Conservation (phyloP, 1,140 invertebrate species). For the Chrysomallon squamiferum region DNA sequence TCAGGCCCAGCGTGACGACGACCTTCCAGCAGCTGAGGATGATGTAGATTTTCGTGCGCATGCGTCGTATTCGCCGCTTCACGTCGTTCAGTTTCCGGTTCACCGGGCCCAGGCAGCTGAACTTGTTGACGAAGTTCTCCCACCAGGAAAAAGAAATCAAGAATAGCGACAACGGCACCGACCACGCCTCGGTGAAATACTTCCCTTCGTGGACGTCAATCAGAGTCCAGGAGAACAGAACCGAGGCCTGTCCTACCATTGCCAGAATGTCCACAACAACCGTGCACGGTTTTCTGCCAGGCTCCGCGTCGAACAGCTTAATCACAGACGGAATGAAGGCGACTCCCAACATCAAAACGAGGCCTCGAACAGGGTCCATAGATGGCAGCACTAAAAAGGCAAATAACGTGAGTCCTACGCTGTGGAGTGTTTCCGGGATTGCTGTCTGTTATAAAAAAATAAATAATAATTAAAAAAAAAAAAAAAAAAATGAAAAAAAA, state of each 20-base stretch:
- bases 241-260: constrained; percentile 41
- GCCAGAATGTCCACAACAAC: constrained; percentile 42
- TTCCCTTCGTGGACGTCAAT: constrained; percentile 17
- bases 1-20: constrained; percentile 41
- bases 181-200: constrained; percentile 30
- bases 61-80: constrained; percentile 46
- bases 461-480: not conserved
- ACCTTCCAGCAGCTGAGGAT: constrained; percentile 57
- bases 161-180: constrained; percentile 49
- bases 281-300: constrained; percentile 30
- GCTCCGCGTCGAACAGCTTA: constrained; percentile 48
- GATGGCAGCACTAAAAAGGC: constrained; percentile 54
- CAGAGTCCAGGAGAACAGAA: constrained; percentile 46
- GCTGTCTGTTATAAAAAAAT: constrained; percentile 35
- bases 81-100: constrained; percentile 39
- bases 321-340: constrained; percentile 48
- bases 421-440: constrained; percentile 52
- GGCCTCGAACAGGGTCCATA: constrained; percentile 41
- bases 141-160: constrained; percentile 58
- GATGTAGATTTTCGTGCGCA: constrained; percentile 52
- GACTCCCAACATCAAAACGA: constrained; percentile 44
- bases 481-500: too few species aligned
- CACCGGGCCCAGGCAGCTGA: constrained; percentile 38
- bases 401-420: constrained; percentile 53
- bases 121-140: constrained; percentile 60